Conservation (phyloP, 2,888 invertebrate species). For the Papilio protenor region DNA sequence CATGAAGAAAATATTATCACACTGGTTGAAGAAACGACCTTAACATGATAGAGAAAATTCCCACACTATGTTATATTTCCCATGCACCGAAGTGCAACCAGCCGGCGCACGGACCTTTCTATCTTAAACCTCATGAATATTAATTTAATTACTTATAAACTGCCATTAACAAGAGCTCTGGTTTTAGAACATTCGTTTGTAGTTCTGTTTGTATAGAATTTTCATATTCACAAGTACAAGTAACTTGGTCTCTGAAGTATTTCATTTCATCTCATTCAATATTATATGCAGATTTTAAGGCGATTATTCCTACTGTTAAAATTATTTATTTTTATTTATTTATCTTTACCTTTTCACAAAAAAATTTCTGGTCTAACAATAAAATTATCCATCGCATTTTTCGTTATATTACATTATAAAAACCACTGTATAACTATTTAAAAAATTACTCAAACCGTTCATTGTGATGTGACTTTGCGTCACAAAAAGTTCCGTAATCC, state of each 20-base stretch:
- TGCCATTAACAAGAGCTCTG: neutral
- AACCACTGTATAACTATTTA: neutral
- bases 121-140: conserved; percentile 31
- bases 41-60: conserved; percentile 7
- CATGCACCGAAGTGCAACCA: conserved; percentile 37
- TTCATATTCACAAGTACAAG: neutral
- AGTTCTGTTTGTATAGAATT: neutral
- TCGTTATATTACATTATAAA: neutral
- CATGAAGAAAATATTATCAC: neutral
- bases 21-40: neutral
- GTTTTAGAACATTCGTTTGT: neutral
- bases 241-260: too few species aligned
- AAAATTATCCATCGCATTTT: too few species aligned
- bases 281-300: too few species aligned
- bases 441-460: neutral
- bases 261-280: too few species aligned
- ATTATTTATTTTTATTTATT: too few species aligned
- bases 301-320: too few species aligned
- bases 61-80: conserved; percentile 32
- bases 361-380: neutral
- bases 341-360: too few species aligned
- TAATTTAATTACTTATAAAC: conserved; percentile 27
- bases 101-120: conserved; percentile 23
- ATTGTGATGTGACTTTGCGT: neutral
- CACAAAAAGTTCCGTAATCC: conserved; percentile 15